Evolutionary conservation across 2,113 vertebrate species (phyloP), one percentile per base, ranked within the genome.

Genomic region (Lasiurus cinereus): DNA sequence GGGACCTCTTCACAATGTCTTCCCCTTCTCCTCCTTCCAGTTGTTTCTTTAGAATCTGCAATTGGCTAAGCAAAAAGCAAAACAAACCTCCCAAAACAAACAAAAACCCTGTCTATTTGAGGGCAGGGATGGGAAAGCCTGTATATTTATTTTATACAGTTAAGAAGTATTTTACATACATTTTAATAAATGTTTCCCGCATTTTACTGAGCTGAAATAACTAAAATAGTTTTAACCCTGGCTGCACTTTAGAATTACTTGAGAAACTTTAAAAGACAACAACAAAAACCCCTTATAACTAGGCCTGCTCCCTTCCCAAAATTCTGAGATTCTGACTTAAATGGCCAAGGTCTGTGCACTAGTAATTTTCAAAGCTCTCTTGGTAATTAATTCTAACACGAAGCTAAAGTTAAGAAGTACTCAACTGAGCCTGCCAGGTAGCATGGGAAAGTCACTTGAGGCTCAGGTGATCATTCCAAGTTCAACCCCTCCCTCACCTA

Each of bases 261-360:
- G 33, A 21, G 50, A 59, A 90, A 74, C 46, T 48, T 77, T 52
- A 76, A 15, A 52, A 64, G 78, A n/a, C 31, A 54, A 62, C 2
- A 21, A 43, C 6, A 59, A 79, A 72, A 8, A 31, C 14, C 31
- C 72, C 15, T 62, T 27, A 50, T 76, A 59, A 76, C 15, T 72
- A 93, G 78, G 16, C 10, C 76, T 50, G 48, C 16, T 36, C 46
- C 36, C 48, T 90, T 66, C 18, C n/a, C 76, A 9, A 88, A 54
- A 94, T 66, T 93, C 67, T 88, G 39, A 92, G 62, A 83, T 80
- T 91, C 59, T 94, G 66, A 87, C 46, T 90, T 78, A 64, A 19
- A 9, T 69, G 39, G 39, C 67, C 48, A 84, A 56, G 33, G 48
- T 77, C 73, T 82, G 15, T 13, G 43, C 62, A 36, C 11, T 52